phyloP scores from a whole-genome alignment of 2,797 vertebrate species.

The Loriculus beryllinus region DNA sequence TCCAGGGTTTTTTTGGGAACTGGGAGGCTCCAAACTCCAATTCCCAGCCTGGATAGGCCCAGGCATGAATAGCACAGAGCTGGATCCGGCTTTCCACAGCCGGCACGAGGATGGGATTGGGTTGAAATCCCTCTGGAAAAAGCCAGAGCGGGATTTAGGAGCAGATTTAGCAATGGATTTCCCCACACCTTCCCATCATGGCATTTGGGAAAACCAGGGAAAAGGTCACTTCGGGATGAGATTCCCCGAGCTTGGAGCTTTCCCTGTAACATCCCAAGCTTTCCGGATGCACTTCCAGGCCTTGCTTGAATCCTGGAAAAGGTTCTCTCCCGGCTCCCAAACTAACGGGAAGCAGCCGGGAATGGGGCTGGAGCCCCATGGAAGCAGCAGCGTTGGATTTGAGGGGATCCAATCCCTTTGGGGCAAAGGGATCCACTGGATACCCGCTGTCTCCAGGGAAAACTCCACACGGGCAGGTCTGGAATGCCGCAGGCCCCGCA shows the following conservation, averaged over 20 bases:
- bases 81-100: neutral
- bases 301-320: neutral
- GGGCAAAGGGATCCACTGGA: neutral
- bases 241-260: fast-evolving
- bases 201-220: neutral
- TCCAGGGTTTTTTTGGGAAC: neutral
- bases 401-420: fast-evolving
- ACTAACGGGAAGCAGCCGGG: neutral
- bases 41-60: neutral
- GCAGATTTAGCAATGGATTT: neutral
- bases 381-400: neutral
- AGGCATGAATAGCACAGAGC: neutral
- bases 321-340: neutral
- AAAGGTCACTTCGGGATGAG: neutral
- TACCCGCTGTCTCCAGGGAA: fast-evolving
- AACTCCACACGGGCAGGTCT: no score
- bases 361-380: neutral
- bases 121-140: neutral
- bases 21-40: neutral
- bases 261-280: fast-evolving
- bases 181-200: neutral
- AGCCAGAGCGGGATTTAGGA: neutral
- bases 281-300: neutral
- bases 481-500: neutral
- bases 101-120: neutral